Evolutionary conservation across 2,797 vertebrate species (phyloP).

Genomic region (Helicolenus hilgendorfi): DNA sequence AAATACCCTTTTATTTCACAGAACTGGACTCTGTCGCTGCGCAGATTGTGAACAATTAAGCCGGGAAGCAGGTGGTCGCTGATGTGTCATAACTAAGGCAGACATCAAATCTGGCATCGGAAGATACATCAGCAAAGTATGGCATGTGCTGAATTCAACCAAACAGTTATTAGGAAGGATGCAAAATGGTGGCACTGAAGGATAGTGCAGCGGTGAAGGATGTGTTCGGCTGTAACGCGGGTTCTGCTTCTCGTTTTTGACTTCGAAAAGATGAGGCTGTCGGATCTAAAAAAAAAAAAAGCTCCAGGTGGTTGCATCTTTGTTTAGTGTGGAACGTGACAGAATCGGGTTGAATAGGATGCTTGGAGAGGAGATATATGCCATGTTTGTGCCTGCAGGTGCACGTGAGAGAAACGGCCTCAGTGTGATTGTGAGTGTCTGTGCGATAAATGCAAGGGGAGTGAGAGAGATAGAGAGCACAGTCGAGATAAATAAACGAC

Average conservation of each 20-base stretch:
- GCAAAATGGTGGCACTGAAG: neutral
- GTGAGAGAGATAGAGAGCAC: neutral
- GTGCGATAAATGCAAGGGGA: neutral
- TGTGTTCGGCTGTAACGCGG: neutral
- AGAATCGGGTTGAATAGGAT: slow-evolving; percentile 66
- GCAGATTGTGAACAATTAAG: slow-evolving; percentile 63
- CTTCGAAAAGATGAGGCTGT: slow-evolving; percentile 6
- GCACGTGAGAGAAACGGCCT: slow-evolving; percentile 35
- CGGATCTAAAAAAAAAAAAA: neutral
- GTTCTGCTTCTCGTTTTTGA: slow-evolving; percentile 15
- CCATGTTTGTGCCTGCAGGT: slow-evolving; percentile 42
- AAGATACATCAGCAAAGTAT: slow-evolving; percentile 21
- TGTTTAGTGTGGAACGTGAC: slow-evolving; percentile 56
- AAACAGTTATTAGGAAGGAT: neutral
- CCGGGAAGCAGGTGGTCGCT: slow-evolving; percentile 50
- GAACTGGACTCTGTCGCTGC: slow-evolving; percentile 30
- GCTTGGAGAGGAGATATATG: slow-evolving; percentile 27
- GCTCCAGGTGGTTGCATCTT: slow-evolving; percentile 31
- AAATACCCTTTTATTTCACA: neutral
- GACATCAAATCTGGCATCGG: slow-evolving; percentile 33
- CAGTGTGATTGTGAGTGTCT: neutral
- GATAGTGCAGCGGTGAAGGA: slow-evolving; percentile 3
- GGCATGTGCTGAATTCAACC: slow-evolving; percentile 20
- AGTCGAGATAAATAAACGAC: slow-evolving; percentile 44
- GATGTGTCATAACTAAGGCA: slow-evolving; percentile 42